Evolutionary conservation across 2,113 vertebrate genomes (phyloP).

Genomic region (Toxostoma redivivum): DNA sequence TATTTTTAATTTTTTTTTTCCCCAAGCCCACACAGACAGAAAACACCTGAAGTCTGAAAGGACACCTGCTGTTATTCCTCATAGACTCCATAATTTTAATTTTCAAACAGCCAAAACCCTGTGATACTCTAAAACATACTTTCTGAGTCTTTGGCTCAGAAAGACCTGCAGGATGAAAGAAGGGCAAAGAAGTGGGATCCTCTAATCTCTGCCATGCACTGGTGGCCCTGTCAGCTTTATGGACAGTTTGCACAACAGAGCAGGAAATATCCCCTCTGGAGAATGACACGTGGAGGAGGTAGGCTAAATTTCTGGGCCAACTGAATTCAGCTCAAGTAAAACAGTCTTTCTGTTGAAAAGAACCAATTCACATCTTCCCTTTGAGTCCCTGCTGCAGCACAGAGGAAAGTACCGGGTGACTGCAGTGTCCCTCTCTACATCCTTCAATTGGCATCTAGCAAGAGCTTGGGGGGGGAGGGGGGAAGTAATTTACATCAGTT

Average conservation of each 20-base stretch:
- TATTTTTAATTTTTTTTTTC: neutral
- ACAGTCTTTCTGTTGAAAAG: neutral
- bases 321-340: neutral
- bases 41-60: neutral
- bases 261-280: neutral
- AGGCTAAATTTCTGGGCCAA: neutral
- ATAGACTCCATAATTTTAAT: neutral
- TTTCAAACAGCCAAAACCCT: neutral
- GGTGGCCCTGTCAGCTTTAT: neutral
- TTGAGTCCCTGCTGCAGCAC: neutral
- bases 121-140: neutral
- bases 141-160: neutral
- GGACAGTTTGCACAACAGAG: neutral
- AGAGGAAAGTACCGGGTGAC: neutral
- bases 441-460: neutral
- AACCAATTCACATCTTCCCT: neutral
- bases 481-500: neutral
- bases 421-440: neutral
- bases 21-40: neutral
- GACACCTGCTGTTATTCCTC: neutral
- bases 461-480: neutral
- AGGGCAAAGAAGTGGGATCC: neutral
- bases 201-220: neutral
- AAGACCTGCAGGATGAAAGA: neutral
- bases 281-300: neutral